Conservation (phyloP, 1,140 invertebrate species). For the Triops cancriformis region DNA sequence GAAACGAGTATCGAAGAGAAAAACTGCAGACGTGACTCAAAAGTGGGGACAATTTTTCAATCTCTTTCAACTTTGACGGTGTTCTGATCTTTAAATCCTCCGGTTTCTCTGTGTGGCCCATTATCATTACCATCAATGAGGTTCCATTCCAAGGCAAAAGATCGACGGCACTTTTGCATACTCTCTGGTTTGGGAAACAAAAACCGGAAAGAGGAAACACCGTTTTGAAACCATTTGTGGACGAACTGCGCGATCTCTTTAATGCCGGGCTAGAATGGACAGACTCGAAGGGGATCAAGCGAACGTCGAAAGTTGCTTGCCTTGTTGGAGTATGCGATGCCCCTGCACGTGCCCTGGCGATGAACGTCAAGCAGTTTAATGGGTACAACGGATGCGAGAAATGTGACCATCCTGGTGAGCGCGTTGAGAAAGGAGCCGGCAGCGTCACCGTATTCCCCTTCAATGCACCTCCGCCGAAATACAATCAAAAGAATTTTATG, state of each 20-base stretch:
- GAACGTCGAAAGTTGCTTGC: not conserved
- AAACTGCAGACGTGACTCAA: too few species aligned
- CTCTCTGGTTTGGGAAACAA: too few species aligned
- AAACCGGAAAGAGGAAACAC: slow-evolving; percentile 15
- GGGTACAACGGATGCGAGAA: too few species aligned
- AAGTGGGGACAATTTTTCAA: too few species aligned
- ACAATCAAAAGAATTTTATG: slow-evolving; percentile 6
- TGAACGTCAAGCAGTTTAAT: too few species aligned
- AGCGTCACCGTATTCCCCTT: not conserved
- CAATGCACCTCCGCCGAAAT: not conserved
- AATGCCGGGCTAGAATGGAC: slow-evolving; percentile 11
- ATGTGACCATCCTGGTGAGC: too few species aligned
- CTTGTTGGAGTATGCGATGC: not conserved
- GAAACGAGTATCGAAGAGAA: too few species aligned
- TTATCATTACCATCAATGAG: slow-evolving; percentile 36
- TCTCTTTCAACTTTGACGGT: slow-evolving; percentile 34
- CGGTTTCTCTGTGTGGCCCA: slow-evolving; percentile 35
- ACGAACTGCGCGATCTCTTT: not conserved
- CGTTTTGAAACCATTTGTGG: slow-evolving; percentile 3
- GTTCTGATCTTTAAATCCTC: slow-evolving; percentile 38
- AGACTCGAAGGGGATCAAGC: not conserved
- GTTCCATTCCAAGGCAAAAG: slow-evolving; percentile 32
- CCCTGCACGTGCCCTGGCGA: too few species aligned
- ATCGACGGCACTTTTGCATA: too few species aligned
- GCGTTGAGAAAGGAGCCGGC: slow-evolving; percentile 20